Evolutionary conservation across 2,113 vertebrate species (phyloP).

Genomic region (Phyllostomus discolor): DNA sequence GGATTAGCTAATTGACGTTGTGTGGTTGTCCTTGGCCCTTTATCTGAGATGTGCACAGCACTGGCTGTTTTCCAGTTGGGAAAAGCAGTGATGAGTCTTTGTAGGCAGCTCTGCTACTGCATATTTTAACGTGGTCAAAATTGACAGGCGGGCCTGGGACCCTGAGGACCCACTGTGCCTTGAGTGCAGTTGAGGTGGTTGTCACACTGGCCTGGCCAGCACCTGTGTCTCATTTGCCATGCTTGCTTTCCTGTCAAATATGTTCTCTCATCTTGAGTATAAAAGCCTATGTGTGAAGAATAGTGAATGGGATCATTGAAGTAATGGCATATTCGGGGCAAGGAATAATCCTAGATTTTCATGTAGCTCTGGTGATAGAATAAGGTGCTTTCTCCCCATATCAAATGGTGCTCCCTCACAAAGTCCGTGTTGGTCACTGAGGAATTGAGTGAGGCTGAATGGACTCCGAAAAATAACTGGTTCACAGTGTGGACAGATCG

Average conservation of each 20-base stretch:
- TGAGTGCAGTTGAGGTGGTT: neutral
- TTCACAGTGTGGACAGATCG: neutral
- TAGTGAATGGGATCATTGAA: neutral
- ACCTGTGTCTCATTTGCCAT: neutral
- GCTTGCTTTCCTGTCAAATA: neutral
- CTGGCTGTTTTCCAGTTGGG: constrained; percentile 3
- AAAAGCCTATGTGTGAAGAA: neutral
- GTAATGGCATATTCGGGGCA: neutral
- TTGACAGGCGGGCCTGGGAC: neutral
- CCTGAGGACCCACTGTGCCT: neutral
- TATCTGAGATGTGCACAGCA: neutral
- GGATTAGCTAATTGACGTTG: neutral
- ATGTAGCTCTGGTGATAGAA: neutral
- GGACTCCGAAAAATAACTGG: neutral
- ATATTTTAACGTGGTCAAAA: neutral
- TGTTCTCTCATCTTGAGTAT: neutral
- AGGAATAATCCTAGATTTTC: neutral
- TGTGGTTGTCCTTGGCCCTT: constrained; percentile 3
- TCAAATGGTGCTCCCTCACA: neutral
- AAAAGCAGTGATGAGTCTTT: neutral
- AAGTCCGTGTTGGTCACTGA: neutral
- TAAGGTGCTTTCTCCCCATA: neutral
- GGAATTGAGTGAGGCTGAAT: neutral
- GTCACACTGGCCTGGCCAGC: neutral
- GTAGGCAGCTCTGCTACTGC: neutral